phyloP scores from a whole-genome alignment of 2,888 invertebrate species.

The Leptura quadrifasciata region DNA sequence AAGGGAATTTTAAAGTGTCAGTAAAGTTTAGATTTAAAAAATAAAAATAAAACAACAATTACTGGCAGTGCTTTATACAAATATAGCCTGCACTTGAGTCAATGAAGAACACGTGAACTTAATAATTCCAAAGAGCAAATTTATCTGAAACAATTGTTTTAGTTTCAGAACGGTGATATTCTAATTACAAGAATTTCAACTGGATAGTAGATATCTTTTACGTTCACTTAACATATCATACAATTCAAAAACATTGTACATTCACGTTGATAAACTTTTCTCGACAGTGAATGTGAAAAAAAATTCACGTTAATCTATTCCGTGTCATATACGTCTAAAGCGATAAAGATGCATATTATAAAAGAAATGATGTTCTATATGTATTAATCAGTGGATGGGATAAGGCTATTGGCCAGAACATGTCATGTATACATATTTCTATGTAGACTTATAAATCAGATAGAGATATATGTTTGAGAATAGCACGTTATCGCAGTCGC shows the following conservation, averaged over 20 bases:
- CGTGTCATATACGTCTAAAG: constrained; percentile 1
- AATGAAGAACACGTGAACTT: too few species aligned
- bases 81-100: too few species aligned
- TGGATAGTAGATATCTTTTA: too few species aligned
- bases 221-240: neutral
- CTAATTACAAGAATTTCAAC: too few species aligned
- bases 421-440: constrained; percentile 55
- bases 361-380: constrained; percentile 1
- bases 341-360: neutral
- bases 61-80: too few species aligned
- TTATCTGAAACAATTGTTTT: too few species aligned
- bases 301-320: neutral
- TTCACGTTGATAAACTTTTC: neutral
- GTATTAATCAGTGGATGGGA: constrained; percentile 33
- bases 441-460: constrained; percentile 56
- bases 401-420: constrained; percentile 49
- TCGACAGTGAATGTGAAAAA: neutral
- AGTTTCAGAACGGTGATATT: too few species aligned
- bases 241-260: neutral
- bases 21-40: too few species aligned
- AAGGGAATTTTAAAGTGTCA: too few species aligned
- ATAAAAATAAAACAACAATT: too few species aligned
- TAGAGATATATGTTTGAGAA: constrained; percentile 56
- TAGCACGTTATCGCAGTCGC: constrained; percentile 49
- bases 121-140: too few species aligned